Evolutionary conservation across 2,888 invertebrate species (phyloP), one percentile per base, ranked within the genome.

Genomic region (Eristalis arbustorum): DNA sequence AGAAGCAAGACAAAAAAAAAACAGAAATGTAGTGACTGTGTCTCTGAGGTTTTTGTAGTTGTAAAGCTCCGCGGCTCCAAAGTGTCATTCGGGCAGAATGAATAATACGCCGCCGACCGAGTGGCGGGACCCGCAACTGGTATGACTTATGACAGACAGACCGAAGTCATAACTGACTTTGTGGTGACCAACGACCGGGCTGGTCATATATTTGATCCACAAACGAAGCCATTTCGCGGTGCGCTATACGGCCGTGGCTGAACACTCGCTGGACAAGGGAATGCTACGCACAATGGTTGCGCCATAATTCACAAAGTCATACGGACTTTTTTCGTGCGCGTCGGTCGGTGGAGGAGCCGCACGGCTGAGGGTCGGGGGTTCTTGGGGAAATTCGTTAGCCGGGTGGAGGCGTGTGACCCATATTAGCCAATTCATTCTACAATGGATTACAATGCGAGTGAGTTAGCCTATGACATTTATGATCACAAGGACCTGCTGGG

Each of bases 111-210:
- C 34, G 31, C 13, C 23, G 22, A n/a, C 61, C 25, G 42, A 42
- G 57, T 72, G 18, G 34, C 34, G 69, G 57, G 23, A 18, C 40
- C 40, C 64, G 13, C 56, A 77, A 64, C 64, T 76, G 56, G 49
- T 18, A 83, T 83, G 79, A 87, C 83, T 87, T 87, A 83, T 83
- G 83, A 87, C 75, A 83, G 87, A 83, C 87, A 79, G 74, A n/a
- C 75, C 72, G 72, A 71, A 87, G 78, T 83, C 87, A 83, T 79
- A 87, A 87, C 75, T 87, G 87, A 83, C 68, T 87, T 87, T 73
- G 87, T 79, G 78, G 83, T 87, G 87, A 87, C 87, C 87, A 87
- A 87, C 83, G 87, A 87, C 87, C 87, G 75, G 71, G n/a, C 67
- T 56, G 75, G 72, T 57, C 74, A 79, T 87, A 83, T 83, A 79